Evolutionary conservation across 2,113 vertebrate genomes (phyloP).

Genomic region (Melospiza georgiana): DNA sequence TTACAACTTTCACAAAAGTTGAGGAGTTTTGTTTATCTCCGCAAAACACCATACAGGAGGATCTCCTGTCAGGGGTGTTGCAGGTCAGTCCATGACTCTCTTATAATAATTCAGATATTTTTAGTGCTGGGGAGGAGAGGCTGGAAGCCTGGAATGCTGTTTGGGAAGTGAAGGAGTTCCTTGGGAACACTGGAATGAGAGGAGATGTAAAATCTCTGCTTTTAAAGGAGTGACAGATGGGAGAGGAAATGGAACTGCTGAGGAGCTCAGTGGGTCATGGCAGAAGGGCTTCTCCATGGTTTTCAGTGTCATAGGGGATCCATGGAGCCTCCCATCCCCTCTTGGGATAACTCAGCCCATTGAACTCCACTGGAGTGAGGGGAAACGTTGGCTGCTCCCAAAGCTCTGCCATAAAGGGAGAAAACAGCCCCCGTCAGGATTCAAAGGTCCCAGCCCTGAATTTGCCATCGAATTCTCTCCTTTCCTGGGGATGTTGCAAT

Average conservation of each 20-base stretch:
- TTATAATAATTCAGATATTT: not conserved
- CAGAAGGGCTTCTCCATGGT: not conserved
- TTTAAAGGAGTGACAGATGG: conserved; percentile 30
- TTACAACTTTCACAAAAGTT: no score
- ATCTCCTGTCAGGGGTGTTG: not conserved
- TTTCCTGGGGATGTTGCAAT: fast-evolving
- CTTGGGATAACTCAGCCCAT: not conserved
- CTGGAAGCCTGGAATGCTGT: not conserved
- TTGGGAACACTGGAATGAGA: not conserved
- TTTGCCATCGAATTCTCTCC: not conserved
- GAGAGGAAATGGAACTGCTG: not conserved
- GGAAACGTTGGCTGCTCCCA: not conserved
- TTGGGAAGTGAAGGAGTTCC: not conserved
- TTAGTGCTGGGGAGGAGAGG: not conserved
- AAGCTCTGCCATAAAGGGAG: not conserved
- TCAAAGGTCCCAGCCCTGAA: not conserved
- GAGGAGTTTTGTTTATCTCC: no score
- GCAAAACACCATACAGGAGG: no score
- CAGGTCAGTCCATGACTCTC: not conserved
- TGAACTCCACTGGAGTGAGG: not conserved
- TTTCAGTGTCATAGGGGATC: not conserved
- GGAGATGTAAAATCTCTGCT: not conserved
- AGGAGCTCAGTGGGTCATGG: not conserved
- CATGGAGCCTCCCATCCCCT: not conserved
- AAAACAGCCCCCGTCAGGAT: not conserved